phyloP scores from a whole-genome alignment of 2,113 vertebrate species.

The Solea senegalensis region DNA sequence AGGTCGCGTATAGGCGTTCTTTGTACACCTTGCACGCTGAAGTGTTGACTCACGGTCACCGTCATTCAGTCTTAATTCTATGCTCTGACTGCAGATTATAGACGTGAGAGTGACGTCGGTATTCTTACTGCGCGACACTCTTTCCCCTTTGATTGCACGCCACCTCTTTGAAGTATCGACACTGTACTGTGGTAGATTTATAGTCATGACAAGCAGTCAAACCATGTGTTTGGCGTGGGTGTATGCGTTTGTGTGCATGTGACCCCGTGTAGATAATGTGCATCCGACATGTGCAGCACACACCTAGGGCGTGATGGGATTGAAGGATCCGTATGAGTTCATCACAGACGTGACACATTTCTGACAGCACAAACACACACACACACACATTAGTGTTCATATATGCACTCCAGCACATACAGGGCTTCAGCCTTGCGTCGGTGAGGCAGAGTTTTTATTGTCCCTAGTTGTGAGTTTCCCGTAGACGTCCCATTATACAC shows the following conservation, averaged over 20 bases:
- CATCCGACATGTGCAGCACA: conserved; percentile 62
- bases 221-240: conserved; percentile 9
- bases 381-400: neutral
- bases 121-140: neutral
- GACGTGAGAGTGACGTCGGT: neutral
- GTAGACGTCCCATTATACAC: conserved; percentile 58
- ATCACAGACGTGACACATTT: conserved; percentile 69
- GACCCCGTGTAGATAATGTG: conserved; percentile 50
- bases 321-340: conserved; percentile 67
- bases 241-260: conserved; percentile 15
- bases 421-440: neutral
- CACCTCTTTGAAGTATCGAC: no score
- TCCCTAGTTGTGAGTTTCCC: conserved; percentile 20
- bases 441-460: conserved; percentile 26
- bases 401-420: no score
- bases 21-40: neutral
- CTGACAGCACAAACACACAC: conserved; percentile 34
- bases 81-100: neutral
- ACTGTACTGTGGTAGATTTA: no score
- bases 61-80: neutral
- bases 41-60: neutral
- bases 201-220: neutral
- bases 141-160: neutral
- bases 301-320: conserved; percentile 61
- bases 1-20: no score